Percentiles rank a stretch among this genome's conserved stretches.
These are phyloP conservation scores for Sturnus vulgaris DNA, from an alignment of 2,113 vertebrate species.

Conservation along the genomic window DNA sequence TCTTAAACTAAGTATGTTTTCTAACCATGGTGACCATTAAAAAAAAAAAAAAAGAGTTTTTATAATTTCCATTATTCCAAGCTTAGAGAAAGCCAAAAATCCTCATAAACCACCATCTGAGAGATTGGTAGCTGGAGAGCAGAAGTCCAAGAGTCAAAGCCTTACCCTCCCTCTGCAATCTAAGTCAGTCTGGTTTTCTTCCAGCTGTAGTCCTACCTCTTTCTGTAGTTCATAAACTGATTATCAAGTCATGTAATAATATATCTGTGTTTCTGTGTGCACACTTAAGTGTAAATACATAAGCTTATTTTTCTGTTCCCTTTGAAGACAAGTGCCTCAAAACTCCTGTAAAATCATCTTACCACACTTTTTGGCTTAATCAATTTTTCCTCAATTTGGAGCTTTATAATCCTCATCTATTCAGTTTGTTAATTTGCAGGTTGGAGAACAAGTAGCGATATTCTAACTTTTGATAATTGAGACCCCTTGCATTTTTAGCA, in stretches of 20 bases:
- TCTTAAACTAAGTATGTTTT: not conserved
- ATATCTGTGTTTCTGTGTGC: not conserved
- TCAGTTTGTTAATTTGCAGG: not conserved
- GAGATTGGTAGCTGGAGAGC: not conserved
- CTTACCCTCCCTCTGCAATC: not conserved
- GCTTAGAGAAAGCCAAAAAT: not conserved
- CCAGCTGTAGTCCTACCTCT: not conserved
- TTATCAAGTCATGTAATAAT: not conserved
- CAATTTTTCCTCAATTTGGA: not conserved
- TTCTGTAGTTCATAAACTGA: not conserved
- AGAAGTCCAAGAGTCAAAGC: not conserved
- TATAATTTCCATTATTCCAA: not conserved
- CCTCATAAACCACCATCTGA: not conserved
- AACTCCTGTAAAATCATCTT: not conserved
- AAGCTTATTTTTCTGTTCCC: not conserved
- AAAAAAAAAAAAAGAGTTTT: not conserved
- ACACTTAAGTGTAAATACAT: not conserved
- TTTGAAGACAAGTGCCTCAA: not conserved
- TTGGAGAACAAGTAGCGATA: not conserved
- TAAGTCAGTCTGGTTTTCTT: not conserved
- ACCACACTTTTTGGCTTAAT: not conserved
- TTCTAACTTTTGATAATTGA: not conserved
- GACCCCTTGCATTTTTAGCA: not conserved
- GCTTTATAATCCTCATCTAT: not conserved
- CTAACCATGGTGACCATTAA: not conserved